phyloP scores from a whole-genome alignment of 2,797 vertebrate species.

The Mionectes olivaceus region DNA sequence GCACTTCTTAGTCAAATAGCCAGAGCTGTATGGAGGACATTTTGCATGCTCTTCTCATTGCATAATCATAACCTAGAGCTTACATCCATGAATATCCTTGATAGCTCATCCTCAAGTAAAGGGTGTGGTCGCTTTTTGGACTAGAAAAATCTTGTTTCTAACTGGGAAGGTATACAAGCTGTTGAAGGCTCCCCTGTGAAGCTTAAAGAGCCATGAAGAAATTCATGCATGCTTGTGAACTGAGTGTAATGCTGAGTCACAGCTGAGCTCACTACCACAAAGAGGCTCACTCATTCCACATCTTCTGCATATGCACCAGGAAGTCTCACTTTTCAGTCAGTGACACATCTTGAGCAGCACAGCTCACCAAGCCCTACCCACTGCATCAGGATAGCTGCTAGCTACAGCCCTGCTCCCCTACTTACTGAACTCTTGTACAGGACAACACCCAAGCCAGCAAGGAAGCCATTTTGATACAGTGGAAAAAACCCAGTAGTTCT shows the following conservation, averaged over 20 bases:
- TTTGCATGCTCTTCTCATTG: not conserved
- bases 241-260: slow-evolving; percentile 21
- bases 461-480: not conserved
- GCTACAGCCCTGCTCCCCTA: not conserved
- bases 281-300: not conserved
- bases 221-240: not conserved
- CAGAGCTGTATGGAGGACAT: not conserved
- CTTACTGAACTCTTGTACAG: not conserved
- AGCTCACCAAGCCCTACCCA: not conserved
- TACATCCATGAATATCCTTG: not conserved
- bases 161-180: not conserved
- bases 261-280: not conserved
- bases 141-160: not conserved
- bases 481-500: not conserved
- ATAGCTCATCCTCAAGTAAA: not conserved
- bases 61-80: not conserved
- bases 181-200: not conserved
- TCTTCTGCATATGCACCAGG: not conserved
- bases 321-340: not conserved
- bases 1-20: not conserved
- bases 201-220: not conserved
- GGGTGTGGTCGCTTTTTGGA: not conserved
- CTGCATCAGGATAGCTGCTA: not conserved
- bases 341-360: not conserved
- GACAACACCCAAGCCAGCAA: not conserved